phyloP scores from a whole-genome alignment of 1,140 invertebrate genomes.

The Diabrotica undecimpunctata region DNA sequence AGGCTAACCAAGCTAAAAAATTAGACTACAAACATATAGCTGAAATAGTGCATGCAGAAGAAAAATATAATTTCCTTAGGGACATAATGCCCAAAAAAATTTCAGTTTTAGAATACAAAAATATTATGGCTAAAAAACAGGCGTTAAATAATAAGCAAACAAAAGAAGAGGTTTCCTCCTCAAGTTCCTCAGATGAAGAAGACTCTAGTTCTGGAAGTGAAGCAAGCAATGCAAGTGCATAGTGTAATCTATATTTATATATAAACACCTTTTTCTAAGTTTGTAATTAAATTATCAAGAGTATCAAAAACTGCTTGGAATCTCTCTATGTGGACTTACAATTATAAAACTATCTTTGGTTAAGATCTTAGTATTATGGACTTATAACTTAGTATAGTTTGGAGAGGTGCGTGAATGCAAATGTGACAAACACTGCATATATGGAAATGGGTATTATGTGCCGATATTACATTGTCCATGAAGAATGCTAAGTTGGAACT shows the following conservation, averaged over 20 bases:
- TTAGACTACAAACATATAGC: conserved; percentile 69
- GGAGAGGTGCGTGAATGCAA: too few relatives aligned
- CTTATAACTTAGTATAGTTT: too few relatives aligned
- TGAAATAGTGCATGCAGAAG: conserved; percentile 62
- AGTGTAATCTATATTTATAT: neutral
- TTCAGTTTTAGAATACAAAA: conserved; percentile 62
- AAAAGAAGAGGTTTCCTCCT: conserved; percentile 15
- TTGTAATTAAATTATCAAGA: too few relatives aligned
- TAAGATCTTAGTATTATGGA: too few relatives aligned
- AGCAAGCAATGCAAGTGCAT: conserved; percentile 18
- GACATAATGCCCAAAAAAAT: conserved; percentile 72
- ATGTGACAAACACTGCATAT: too few relatives aligned
- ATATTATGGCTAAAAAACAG: conserved; percentile 60
- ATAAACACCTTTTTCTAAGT: too few relatives aligned
- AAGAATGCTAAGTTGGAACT: too few relatives aligned
- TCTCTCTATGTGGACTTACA: too few relatives aligned
- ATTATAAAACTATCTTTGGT: too few relatives aligned
- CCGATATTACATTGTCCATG: too few relatives aligned
- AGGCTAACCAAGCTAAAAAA: conserved; percentile 43
- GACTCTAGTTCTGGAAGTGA: conserved; percentile 25
- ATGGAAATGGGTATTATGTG: too few relatives aligned
- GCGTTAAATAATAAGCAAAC: conserved; percentile 14
- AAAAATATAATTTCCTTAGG: conserved; percentile 62
- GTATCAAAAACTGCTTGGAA: too few relatives aligned
- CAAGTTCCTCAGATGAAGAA: conserved; percentile 25